These are phyloP conservation scores for Calonectris borealis DNA, from an alignment of 2,113 vertebrate genomes.

Conservation along the genomic window DNA sequence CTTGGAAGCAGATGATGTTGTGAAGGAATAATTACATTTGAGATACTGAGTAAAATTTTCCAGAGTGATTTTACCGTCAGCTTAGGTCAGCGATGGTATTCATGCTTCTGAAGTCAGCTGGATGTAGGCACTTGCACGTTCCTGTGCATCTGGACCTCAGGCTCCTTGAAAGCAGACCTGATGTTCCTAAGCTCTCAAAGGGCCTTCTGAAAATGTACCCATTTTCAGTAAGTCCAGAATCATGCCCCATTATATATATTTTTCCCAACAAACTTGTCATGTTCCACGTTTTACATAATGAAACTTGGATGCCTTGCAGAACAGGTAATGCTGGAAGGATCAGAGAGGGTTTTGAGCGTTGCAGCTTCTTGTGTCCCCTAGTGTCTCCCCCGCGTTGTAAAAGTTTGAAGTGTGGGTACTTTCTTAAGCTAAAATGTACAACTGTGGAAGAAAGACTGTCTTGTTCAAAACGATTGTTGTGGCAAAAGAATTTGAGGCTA, in stretches of 20 bases:
- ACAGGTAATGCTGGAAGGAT: neutral
- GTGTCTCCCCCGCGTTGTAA: neutral
- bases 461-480: slow-evolving; percentile 31
- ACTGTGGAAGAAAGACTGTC: neutral
- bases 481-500: neutral
- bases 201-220: neutral
- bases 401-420: neutral
- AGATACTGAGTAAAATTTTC: neutral
- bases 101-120: neutral
- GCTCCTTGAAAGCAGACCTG: neutral
- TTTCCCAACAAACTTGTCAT: neutral
- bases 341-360: neutral
- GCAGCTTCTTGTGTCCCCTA: neutral
- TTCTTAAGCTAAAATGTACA: neutral
- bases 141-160: neutral
- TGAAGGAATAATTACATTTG: neutral
- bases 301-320: neutral
- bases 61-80: neutral
- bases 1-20: neutral
- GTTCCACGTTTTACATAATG: neutral
- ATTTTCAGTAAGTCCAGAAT: neutral
- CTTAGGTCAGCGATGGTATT: neutral
- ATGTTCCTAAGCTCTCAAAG: neutral
- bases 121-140: neutral
- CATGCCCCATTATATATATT: neutral